Evolutionary conservation across 2,797 vertebrate species (phyloP).

Genomic region (Crocodylus rhombifer): DNA sequence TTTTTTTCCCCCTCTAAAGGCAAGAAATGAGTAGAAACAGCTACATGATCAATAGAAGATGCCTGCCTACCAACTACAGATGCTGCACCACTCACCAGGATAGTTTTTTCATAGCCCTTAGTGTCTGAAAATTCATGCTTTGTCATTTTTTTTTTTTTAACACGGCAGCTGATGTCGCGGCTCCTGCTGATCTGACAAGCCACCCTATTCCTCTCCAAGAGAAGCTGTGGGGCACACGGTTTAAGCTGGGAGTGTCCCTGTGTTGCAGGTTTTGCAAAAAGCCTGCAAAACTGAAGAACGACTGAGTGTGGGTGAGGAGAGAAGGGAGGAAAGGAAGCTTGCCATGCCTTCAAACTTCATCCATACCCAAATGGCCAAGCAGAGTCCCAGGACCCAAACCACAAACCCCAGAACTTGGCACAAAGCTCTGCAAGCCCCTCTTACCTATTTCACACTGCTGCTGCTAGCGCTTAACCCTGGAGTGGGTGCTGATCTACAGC

Average conservation of each 20-base stretch:
- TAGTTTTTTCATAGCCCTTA: background rate
- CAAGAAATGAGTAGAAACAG: background rate
- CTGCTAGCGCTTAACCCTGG: background rate
- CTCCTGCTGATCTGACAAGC: background rate
- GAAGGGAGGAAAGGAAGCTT: too few relatives aligned
- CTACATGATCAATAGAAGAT: fast-evolving
- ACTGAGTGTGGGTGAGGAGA: background rate
- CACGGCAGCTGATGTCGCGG: fast-evolving
- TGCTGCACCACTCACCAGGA: background rate
- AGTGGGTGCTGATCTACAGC: background rate
- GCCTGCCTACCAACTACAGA: background rate
- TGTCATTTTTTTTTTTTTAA: background rate
- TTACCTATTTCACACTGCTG: background rate
- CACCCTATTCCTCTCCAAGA: background rate
- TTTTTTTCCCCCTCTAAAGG: background rate
- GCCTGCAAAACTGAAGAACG: background rate
- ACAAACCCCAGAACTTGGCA: too few relatives aligned
- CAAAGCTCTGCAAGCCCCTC: fast-evolving
- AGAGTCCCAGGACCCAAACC: too few relatives aligned
- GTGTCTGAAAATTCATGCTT: fast-evolving
- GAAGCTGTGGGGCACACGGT: background rate
- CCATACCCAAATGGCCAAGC: too few relatives aligned
- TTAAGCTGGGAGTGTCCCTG: background rate
- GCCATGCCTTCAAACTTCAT: too few relatives aligned
- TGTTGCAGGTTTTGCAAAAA: fast-evolving